Percentiles rank a stretch among this genome's conserved stretches.
Evolutionary conservation across 1,140 invertebrate species (phyloP).

Genomic region (Bombus polaris): DNA sequence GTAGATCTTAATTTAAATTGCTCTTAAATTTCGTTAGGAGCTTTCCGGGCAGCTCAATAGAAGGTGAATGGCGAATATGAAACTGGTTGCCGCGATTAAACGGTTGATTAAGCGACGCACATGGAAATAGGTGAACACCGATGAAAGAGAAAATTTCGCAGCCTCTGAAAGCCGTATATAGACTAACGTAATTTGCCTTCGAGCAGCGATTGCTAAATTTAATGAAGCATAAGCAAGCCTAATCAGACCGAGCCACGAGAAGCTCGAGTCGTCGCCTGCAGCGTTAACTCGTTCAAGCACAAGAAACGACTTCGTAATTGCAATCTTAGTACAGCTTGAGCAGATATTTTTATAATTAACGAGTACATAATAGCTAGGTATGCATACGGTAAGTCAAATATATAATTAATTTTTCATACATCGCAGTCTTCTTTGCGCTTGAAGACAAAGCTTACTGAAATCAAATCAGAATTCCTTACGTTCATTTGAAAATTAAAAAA

Average conservation of each 20-base stretch:
- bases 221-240: conserved; percentile 50
- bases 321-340: background rate
- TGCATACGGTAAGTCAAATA: background rate
- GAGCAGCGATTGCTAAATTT: conserved; percentile 50
- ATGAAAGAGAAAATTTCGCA: background rate
- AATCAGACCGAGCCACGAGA: conserved; percentile 40
- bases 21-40: background rate
- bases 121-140: background rate
- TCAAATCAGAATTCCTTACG: background rate
- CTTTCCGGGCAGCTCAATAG: too few relatives aligned
- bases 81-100: background rate
- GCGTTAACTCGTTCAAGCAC: conserved; percentile 33
- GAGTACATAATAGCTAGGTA: background rate
- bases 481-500: too few relatives aligned
- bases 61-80: background rate
- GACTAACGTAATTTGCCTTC: conserved; percentile 21
- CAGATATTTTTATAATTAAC: conserved; percentile 6
- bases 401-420: background rate
- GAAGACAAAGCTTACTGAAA: too few relatives aligned
- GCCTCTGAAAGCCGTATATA: background rate
- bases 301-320: conserved; percentile 47
- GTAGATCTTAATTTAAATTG: background rate
- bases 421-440: too few relatives aligned
- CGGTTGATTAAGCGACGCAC: background rate
- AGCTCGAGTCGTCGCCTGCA: conserved; percentile 35